Evolutionary conservation across 2,888 invertebrate species (phyloP).

Genomic region (Drosophila kuntzei): DNA sequence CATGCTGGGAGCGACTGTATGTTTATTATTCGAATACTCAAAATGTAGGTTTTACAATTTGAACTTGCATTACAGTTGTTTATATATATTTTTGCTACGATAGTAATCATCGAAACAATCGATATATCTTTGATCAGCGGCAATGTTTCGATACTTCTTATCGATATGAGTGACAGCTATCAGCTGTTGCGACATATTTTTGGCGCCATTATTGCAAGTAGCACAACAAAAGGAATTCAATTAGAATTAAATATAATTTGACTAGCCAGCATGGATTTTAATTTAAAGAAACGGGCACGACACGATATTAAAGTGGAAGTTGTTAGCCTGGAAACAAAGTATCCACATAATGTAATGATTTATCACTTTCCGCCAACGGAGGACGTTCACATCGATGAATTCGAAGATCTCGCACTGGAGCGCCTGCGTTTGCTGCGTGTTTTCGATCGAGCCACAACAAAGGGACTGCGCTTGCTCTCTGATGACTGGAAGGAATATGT

Average conservation of each 20-base stretch:
- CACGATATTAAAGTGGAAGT: conserved; percentile 84
- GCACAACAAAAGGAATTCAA: background rate
- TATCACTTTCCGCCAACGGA: conserved; percentile 91
- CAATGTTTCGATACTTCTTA: background rate
- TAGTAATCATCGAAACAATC: background rate
- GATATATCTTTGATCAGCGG: background rate
- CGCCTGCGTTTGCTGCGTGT: conserved; percentile 92
- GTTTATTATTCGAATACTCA: no score
- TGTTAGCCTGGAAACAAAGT: conserved; percentile 85
- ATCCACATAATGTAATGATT: conserved; percentile 92
- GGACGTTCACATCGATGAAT: conserved; percentile 92
- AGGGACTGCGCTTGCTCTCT: conserved; percentile 88
- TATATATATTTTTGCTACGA: background rate
- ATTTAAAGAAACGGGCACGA: conserved; percentile 72
- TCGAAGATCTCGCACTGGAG: conserved; percentile 94
- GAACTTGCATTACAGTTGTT: background rate
- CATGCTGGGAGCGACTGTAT: background rate
- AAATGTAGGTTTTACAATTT: background rate
- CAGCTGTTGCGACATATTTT: conserved; percentile 46
- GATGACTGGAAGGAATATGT: conserved; percentile 90
- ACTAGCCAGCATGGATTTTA: conserved; percentile 75
- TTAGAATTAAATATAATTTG: background rate
- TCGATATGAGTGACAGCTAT: conserved; percentile 47
- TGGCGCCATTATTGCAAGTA: conserved; percentile 42
- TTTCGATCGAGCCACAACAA: conserved; percentile 90